Conservation (phyloP, 2,113 vertebrate species). For the Elephas maximus region DNA sequence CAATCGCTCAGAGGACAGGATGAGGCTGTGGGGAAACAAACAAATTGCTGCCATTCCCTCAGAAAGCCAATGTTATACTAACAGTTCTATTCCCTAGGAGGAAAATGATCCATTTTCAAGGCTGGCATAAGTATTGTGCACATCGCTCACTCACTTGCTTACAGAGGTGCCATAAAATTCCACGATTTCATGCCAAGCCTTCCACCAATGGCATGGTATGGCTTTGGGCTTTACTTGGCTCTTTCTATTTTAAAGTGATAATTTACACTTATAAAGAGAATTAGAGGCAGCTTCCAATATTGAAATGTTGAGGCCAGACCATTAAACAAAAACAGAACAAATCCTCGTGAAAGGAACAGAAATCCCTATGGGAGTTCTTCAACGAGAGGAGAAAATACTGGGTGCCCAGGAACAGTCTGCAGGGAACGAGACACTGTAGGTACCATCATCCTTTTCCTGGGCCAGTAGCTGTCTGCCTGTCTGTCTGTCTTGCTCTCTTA, state of each 20-base stretch:
- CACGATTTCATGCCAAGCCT: constrained; percentile 34
- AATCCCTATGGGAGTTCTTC: neutral
- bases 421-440: neutral
- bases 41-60: neutral
- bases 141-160: constrained; percentile 45
- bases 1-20: neutral
- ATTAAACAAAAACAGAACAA: constrained; percentile 60
- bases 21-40: constrained; percentile 53
- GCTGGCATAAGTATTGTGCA: constrained; percentile 34
- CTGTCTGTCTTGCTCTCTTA: neutral
- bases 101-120: constrained; percentile 47
- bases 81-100: constrained; percentile 26
- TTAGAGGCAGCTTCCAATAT: neutral
- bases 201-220: neutral
- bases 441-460: neutral
- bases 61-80: neutral
- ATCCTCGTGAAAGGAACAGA: constrained; percentile 47
- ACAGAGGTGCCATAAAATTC: constrained; percentile 13
- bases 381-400: neutral
- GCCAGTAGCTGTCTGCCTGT: neutral
- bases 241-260: constrained; percentile 39
- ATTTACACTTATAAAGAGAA: constrained; percentile 27
- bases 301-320: constrained; percentile 1
- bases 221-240: constrained; percentile 26
- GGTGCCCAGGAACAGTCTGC: neutral